Evolutionary conservation across 1,140 invertebrate species (phyloP).

Genomic region (Manduca sexta): DNA sequence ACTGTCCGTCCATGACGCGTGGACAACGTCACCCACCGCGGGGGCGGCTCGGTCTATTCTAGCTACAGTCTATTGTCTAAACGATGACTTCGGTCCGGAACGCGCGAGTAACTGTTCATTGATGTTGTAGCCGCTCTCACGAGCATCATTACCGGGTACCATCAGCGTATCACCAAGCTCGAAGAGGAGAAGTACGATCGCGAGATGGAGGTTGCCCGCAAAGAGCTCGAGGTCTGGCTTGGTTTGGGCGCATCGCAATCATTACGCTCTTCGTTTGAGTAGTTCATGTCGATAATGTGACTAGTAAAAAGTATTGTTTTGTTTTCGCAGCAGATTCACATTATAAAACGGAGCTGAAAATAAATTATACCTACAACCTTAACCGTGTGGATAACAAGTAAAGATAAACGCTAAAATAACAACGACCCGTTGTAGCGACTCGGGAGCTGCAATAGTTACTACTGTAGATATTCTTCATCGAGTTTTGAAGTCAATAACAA

Average conservation of each 20-base stretch:
- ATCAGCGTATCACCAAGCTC: slow-evolving; percentile 88
- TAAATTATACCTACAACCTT: slow-evolving; percentile 54
- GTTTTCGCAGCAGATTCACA: slow-evolving; percentile 63
- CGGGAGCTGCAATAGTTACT: slow-evolving; percentile 40
- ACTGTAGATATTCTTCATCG: slow-evolving; percentile 57
- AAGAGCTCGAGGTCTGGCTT: slow-evolving; percentile 89
- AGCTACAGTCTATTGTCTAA: no score
- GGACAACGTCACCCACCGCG: slow-evolving; percentile 19
- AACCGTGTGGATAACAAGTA: slow-evolving; percentile 68
- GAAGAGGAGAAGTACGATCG: slow-evolving; percentile 98
- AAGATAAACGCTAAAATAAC: slow-evolving; percentile 62
- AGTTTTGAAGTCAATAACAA: slow-evolving; percentile 53
- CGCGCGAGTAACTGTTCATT: slow-evolving; percentile 61
- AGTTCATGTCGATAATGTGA: slow-evolving; percentile 67
- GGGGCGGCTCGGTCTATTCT: slow-evolving; percentile 3
- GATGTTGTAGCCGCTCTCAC: slow-evolving; percentile 84
- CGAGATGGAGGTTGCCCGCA: slow-evolving; percentile 94
- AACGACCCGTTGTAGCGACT: slow-evolving; percentile 50
- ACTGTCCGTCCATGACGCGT: slow-evolving; percentile 34
- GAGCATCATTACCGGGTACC: slow-evolving; percentile 89
- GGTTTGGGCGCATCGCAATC: slow-evolving; percentile 53
- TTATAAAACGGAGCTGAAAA: slow-evolving; percentile 52
- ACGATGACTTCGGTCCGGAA: slow-evolving; percentile 1
- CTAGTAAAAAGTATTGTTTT: slow-evolving; percentile 61
- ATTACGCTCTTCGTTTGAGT: slow-evolving; percentile 63